Conservation (phyloP, 2,113 vertebrate species). For the Strix aluco region DNA sequence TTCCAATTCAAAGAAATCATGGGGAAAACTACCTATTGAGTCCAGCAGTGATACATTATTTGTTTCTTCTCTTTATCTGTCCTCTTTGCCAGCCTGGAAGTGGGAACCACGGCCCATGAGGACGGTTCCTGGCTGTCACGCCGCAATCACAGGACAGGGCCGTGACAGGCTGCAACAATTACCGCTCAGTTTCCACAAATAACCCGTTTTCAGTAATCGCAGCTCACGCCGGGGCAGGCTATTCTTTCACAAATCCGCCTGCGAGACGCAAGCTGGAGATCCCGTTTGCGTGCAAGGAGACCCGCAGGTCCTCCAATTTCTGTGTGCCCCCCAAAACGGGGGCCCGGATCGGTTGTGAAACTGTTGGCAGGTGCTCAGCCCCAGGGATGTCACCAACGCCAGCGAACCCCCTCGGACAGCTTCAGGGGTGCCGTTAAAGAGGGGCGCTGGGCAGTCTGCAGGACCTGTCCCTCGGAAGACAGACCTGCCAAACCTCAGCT, state of each 20-base stretch:
- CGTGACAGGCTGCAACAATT: accelerated
- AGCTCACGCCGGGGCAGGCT: accelerated
- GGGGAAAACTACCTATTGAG: not conserved
- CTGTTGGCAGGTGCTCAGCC: not conserved
- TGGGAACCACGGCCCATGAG: not conserved
- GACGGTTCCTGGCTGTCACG: not conserved
- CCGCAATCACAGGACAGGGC: not conserved
- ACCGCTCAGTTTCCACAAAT: not conserved
- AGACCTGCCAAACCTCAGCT: not conserved
- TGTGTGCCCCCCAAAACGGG: accelerated
- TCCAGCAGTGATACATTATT: not conserved
- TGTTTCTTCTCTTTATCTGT: not conserved
- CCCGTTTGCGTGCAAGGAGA: accelerated
- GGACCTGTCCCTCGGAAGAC: not conserved
- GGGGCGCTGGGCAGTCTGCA: accelerated
- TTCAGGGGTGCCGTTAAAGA: not conserved
- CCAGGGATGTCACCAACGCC: accelerated
- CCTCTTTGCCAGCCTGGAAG: not conserved
- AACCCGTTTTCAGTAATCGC: accelerated
- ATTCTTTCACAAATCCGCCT: not conserved
- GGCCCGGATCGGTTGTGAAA: accelerated
- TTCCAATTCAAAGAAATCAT: not conserved
- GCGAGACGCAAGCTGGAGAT: not conserved
- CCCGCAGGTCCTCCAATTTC: too few species aligned
- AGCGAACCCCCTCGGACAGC: accelerated